Evolutionary conservation across 2,797 vertebrate species (phyloP), one percentile per base, ranked within the genome.

Genomic region (Anas bahamensis): DNA sequence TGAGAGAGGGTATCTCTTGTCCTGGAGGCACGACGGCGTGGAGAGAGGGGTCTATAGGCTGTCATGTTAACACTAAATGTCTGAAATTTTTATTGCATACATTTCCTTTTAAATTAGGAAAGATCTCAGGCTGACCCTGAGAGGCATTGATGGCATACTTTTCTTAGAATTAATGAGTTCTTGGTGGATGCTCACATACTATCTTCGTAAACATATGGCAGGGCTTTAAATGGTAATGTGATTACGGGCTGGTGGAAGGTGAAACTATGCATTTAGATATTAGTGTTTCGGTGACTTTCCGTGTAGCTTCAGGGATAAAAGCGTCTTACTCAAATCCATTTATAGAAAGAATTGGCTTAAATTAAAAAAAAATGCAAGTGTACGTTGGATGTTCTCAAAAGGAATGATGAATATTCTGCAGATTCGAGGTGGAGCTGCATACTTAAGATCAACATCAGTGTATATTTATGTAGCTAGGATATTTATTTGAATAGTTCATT

Each of bases 201-300:
- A 5, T 87, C 61, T 73, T 84, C 1, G 42, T 88, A 90, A 93
- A 88, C 68, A 74, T 94, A 84, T 73, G 80, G 68, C 68, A 88
- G 39, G 63, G 71, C 81, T 93, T 90, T 92, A 95, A 95, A 92
- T 88, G 65, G 53, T 94, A 91, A 89, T 90, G 74, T 89, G 82
- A 81, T 94, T 93, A 83, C 56, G 57, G 57, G 65, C 85, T 79
- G 61, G 44, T 73, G 73, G 86, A 95, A 96, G 90, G 79, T 86
- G 91, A 90, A 94, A 94, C 83, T 65, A 4, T 77, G 52, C 44
- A 46, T 96, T 94, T 89, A 48, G 65, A 81, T 83, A 33, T 37
- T 79, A 44, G 56, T 23, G 39, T 94, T 91, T 76, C 72, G 42
- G 46, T 84, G 88, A 71, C 73, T 93, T 96, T 80, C 69, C 48